Conservation (phyloP, 2,888 invertebrate genomes). For the Onchidella celtica region DNA sequence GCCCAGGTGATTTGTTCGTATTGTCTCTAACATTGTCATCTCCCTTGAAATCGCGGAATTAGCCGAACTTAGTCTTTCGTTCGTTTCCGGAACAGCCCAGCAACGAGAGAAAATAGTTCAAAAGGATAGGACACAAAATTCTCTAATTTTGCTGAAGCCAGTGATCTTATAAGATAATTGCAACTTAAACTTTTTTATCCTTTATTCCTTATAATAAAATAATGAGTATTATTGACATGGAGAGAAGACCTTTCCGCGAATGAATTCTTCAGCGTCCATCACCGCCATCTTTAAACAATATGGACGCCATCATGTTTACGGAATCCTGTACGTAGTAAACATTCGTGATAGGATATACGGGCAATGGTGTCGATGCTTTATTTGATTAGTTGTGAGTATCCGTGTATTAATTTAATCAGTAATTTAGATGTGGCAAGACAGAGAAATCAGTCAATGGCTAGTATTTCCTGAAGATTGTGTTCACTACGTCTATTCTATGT, state of each 20-base stretch:
- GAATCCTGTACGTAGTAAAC: slow-evolving; percentile 19
- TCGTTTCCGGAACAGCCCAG: slow-evolving; percentile 45
- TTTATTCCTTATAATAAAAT: too few relatives aligned
- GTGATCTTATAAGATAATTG: too few relatives aligned
- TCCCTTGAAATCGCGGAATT: slow-evolving; percentile 17
- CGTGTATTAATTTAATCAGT: too few relatives aligned
- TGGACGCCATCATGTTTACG: slow-evolving; percentile 60
- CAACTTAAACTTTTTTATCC: too few relatives aligned
- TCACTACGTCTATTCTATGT: too few relatives aligned
- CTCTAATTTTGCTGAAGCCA: too few relatives aligned
- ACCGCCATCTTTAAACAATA: slow-evolving; percentile 75
- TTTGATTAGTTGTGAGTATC: slow-evolving; percentile 1
- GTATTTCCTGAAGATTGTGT: too few relatives aligned
- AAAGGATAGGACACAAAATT: too few relatives aligned
- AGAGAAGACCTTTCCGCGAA: slow-evolving; percentile 15
- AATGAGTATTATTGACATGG: too few relatives aligned
- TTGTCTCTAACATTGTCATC: not conserved
- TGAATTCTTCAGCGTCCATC: slow-evolving; percentile 3
- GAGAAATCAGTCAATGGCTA: too few relatives aligned
- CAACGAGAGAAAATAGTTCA: slow-evolving; percentile 52
- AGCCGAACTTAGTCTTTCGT: not conserved
- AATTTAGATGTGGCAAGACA: too few relatives aligned
- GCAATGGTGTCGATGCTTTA: slow-evolving; percentile 21
- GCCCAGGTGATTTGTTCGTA: too few relatives aligned
- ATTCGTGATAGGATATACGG: not conserved